Evolutionary conservation across 2,797 vertebrate genomes (phyloP).

Genomic region (Carduelis carduelis): DNA sequence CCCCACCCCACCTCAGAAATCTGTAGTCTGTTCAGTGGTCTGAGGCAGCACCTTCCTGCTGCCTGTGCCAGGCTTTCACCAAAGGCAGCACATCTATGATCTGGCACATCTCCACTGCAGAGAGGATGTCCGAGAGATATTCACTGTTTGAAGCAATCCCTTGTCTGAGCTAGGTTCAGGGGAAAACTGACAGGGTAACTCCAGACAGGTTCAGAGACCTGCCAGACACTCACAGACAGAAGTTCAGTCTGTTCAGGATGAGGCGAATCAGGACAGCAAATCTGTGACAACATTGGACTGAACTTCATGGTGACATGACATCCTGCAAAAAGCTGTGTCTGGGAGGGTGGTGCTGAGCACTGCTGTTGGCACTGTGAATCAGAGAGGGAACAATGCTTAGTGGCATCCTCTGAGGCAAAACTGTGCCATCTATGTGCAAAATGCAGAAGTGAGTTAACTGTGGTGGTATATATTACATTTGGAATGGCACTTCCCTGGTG

Average conservation of each 20-base stretch:
- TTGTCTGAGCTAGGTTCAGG: neutral
- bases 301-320: fast-evolving
- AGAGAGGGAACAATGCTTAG: neutral
- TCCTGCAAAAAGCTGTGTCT: neutral
- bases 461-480: neutral
- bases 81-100: neutral
- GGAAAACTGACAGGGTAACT: neutral
- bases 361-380: neutral
- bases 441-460: neutral
- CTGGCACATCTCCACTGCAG: fast-evolving
- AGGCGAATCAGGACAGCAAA: neutral
- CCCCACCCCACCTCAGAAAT: neutral
- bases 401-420: neutral
- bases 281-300: fast-evolving
- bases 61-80: neutral
- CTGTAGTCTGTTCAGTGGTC: neutral
- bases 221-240: neutral
- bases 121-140: neutral
- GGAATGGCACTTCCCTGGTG: neutral
- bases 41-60: neutral
- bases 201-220: neutral
- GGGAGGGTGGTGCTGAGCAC: fast-evolving
- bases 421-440: neutral
- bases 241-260: neutral
- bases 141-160: neutral